Conservation (phyloP, 2,888 invertebrate genomes). For the Eustalomyia histrio region DNA sequence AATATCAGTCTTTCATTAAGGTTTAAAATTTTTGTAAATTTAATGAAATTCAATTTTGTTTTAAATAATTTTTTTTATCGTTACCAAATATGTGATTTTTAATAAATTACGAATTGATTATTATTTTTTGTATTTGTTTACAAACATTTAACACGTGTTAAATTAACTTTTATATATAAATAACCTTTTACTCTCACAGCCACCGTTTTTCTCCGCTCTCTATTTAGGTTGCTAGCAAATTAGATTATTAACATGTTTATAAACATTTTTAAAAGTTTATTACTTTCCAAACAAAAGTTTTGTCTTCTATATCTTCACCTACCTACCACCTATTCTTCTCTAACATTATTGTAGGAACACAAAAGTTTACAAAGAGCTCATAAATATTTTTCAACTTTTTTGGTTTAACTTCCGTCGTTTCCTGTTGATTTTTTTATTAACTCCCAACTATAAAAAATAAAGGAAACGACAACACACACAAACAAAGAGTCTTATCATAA, state of each 20-base stretch:
- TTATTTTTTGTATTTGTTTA: constrained; percentile 7
- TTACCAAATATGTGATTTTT: too few species aligned
- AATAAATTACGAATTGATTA: too few species aligned
- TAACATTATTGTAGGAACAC: neutral
- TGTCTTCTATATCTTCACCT: neutral
- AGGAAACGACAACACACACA: neutral
- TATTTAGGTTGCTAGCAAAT: constrained; percentile 1
- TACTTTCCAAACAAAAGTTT: neutral
- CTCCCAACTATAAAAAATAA: neutral
- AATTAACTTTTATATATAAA: neutral
- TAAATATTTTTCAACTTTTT: constrained; percentile 12
- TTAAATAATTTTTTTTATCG: too few species aligned
- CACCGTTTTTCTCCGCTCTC: neutral
- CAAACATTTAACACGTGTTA: constrained; percentile 38
- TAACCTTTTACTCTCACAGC: neutral
- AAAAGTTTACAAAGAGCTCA: neutral
- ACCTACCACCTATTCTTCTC: neutral
- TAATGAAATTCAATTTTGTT: too few species aligned
- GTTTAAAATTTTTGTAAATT: too few species aligned
- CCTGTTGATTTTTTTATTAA: constrained; percentile 2
- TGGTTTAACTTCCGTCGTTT: constrained; percentile 21
- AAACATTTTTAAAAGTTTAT: neutral
- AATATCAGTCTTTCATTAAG: too few species aligned
- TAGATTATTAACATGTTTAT: neutral
- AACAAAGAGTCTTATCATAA: neutral